phyloP scores from a whole-genome alignment of 2,113 vertebrate genomes.

The Sminthopsis crassicaudata region DNA sequence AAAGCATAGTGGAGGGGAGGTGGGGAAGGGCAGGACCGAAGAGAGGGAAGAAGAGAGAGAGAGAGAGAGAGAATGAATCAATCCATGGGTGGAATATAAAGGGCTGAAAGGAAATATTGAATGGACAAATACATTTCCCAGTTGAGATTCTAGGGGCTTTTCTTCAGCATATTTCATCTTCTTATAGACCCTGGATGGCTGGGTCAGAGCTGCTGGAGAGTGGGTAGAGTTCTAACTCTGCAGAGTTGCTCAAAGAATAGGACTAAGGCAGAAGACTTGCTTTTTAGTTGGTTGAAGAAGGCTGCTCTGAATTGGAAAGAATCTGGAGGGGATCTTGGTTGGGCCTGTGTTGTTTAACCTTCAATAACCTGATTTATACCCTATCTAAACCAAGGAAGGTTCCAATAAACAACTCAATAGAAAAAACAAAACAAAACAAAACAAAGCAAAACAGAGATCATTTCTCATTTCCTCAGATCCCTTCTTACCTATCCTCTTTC shows the following conservation, averaged over 20 bases:
- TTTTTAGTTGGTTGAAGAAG: neutral
- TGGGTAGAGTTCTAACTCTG: neutral
- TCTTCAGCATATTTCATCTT: neutral
- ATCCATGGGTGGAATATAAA: neutral
- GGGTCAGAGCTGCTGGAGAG: neutral
- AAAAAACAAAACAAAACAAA: neutral
- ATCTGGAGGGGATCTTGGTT: neutral
- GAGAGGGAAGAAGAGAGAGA: neutral
- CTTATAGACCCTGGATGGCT: neutral
- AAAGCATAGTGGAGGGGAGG: neutral
- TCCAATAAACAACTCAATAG: neutral
- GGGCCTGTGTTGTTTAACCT: slow-evolving; percentile 19
- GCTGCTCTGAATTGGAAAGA: neutral
- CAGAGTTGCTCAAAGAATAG: neutral
- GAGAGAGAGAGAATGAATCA: neutral
- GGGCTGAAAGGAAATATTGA: neutral
- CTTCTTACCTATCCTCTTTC: neutral
- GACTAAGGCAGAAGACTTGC: neutral
- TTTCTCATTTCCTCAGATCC: neutral
- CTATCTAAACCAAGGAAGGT: neutral
- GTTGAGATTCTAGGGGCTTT: neutral
- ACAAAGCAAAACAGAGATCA: neutral
- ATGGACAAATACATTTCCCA: neutral
- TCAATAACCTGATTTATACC: neutral
- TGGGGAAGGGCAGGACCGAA: neutral